Conservation (phyloP, 2,888 invertebrate genomes). For the Unio delphinus region DNA sequence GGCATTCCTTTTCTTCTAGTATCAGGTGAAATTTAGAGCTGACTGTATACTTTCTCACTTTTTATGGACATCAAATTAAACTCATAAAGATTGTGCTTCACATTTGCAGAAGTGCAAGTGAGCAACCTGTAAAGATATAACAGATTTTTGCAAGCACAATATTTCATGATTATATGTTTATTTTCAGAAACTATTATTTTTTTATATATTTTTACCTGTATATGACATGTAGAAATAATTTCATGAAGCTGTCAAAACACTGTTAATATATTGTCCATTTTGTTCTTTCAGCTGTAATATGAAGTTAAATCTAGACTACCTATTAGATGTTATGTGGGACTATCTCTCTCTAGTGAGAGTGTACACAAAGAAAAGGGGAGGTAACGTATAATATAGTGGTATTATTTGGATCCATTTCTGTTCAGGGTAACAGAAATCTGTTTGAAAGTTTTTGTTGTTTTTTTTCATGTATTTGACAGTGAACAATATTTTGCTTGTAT, state of each 20-base stretch:
- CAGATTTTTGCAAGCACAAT: too few species aligned
- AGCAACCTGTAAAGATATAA: too few species aligned
- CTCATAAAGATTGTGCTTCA: too few species aligned
- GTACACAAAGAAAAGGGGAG: constrained; percentile 98
- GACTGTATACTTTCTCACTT: not conserved
- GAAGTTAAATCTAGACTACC: constrained; percentile 96
- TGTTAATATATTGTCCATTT: not conserved
- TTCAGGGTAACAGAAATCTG: too few species aligned
- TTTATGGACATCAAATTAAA: not conserved
- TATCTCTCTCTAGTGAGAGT: constrained; percentile 92
- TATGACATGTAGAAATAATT: not conserved
- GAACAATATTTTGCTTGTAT: too few species aligned
- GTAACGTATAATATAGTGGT: constrained; percentile 40
- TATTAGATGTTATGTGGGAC: constrained; percentile 94
- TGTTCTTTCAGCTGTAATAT: constrained; percentile 90
- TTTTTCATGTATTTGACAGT: too few species aligned
- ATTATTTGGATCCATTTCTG: too few species aligned
- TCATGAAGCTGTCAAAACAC: not conserved
- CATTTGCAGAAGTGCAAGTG: too few species aligned
- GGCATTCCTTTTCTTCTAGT: not conserved
- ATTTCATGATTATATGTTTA: not conserved
- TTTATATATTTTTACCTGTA: not conserved
- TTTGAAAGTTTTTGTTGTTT: too few species aligned
- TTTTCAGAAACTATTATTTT: not conserved
- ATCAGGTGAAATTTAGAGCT: not conserved